Base-by-base conservation (phyloP, 2,888 invertebrate genomes). In the Galerucella nymphaeae region DNA sequence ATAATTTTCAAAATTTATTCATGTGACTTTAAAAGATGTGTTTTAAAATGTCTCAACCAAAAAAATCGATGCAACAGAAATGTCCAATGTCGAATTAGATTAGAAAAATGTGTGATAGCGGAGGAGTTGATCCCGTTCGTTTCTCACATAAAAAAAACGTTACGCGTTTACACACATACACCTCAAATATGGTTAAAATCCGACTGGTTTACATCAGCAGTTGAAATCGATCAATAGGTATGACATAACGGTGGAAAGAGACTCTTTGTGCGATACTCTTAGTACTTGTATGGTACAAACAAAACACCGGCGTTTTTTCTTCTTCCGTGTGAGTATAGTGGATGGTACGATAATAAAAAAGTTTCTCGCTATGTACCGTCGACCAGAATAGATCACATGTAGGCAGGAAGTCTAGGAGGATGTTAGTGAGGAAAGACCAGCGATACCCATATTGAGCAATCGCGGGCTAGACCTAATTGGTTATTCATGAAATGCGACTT, bases 371-470 rank as follows among this genome's bases (percentile, higher is more conserved):
- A 41, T 18, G 42, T 38, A 58, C 23, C 23, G 58, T 30, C 30
- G 23, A 58, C 61, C 61, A 62, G 61, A 62, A 62, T n/a, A 41
- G n/a, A 42, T 9, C 42, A 18, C 42, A 62, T 62, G 61, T 62
- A 62, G 61, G 61, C 61, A 61, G 61, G 61, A 61, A 61, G 61
- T 62, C 61, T 62, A 62, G 42, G 61, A 62, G 61, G 61, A 62
- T 62, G 61, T 42, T 18, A 42, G 16, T 14, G 61, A 41, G 61
- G 41, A 62, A 18, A 62, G 61, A 62, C 59, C 59, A n/a, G 14
- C 59, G 59, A 59, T 59, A 59, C 42, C 30, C 61, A 62, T 62
- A 62, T 62, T 42, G 61, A 62, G 61, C 61, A 11, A 62, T 41
- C 42, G 42, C 61, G 59, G 59, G 38, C 6, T 30, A 38, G 8